Conservation (phyloP, 2,797 vertebrate genomes). For the Scyliorhinus canicula region DNA sequence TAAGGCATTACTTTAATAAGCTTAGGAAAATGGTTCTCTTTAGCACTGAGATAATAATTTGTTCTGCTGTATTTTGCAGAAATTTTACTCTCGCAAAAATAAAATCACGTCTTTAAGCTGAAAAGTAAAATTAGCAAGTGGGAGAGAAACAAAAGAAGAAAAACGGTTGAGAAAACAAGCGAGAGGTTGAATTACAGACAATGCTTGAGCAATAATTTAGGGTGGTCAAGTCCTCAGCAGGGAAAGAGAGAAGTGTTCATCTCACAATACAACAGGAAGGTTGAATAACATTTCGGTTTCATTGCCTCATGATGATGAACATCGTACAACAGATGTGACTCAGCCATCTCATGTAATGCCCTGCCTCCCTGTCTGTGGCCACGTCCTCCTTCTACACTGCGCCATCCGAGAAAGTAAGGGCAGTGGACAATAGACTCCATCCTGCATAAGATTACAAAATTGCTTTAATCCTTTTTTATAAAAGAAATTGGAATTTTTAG, state of each 20-base stretch:
- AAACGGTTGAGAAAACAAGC: neutral
- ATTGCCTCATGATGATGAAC: slow-evolving; percentile 18
- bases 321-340: neutral
- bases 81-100: neutral
- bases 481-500: neutral
- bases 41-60: neutral
- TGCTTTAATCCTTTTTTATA: neutral
- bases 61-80: neutral
- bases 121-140: neutral
- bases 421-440: neutral
- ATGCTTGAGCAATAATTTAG: neutral
- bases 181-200: neutral
- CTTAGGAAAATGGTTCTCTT: neutral
- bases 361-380: neutral
- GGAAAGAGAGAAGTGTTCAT: neutral
- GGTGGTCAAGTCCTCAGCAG: neutral
- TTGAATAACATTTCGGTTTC: neutral
- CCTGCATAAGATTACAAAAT: neutral
- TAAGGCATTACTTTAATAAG: neutral
- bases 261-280: slow-evolving; percentile 20
- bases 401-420: neutral
- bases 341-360: neutral
- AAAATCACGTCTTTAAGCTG: neutral
- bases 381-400: neutral
- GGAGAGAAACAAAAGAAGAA: neutral